phyloP scores from a whole-genome alignment of 2,113 vertebrate species.

The Chaetodon auriga region DNA sequence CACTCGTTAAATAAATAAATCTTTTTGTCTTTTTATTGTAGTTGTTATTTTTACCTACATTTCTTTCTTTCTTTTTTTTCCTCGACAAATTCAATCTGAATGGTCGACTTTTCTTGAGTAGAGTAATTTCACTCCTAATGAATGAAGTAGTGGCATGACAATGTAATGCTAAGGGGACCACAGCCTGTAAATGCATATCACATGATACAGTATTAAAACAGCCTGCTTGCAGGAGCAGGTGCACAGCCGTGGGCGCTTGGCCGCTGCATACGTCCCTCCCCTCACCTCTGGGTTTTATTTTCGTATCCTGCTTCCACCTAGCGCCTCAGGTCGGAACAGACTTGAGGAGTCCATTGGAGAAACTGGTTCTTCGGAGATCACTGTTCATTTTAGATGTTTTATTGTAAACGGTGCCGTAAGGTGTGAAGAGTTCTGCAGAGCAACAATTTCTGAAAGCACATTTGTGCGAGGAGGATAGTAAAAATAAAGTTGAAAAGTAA shows the following conservation, averaged over 20 bases:
- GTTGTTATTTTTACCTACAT: too few species aligned
- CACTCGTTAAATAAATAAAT: background rate
- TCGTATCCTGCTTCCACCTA: constrained; percentile 54
- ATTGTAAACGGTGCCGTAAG: background rate
- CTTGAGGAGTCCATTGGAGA: background rate
- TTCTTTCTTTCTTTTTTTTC: background rate
- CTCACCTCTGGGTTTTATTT: background rate
- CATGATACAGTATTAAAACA: background rate
- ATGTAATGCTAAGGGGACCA: background rate
- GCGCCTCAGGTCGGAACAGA: constrained; percentile 23
- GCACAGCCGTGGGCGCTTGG: background rate
- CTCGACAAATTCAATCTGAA: background rate
- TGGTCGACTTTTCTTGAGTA: too few species aligned
- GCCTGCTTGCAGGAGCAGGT: constrained; percentile 7
- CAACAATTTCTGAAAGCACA: too few species aligned
- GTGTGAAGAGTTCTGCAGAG: too few species aligned
- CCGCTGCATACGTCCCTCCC: background rate
- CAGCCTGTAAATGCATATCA: background rate
- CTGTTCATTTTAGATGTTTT: background rate
- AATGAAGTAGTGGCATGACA: background rate
- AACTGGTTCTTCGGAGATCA: background rate
- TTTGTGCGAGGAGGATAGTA: too few species aligned
- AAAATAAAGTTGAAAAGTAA: too few species aligned
- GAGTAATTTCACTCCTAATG: background rate
- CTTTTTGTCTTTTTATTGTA: background rate